Evolutionary conservation across 2,797 vertebrate genomes (phyloP).

Genomic region (Phaenicophaeus curvirostris): DNA sequence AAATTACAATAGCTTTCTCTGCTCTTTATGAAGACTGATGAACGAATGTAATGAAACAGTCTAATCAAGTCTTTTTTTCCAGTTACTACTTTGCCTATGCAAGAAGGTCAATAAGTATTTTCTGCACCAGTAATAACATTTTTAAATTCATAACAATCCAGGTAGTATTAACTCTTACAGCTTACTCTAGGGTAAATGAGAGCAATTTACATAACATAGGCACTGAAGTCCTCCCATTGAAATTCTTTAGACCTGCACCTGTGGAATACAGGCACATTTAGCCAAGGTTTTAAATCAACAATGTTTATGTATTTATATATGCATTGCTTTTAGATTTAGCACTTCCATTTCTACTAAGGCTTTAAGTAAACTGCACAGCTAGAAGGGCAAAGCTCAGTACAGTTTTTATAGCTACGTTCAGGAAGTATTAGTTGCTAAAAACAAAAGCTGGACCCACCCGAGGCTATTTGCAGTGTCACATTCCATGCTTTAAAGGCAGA

Average conservation of each 20-base stretch:
- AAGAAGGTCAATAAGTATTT: background rate
- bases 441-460: conserved; percentile 52
- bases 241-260: background rate
- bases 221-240: background rate
- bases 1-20: background rate
- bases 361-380: background rate
- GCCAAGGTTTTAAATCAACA: background rate
- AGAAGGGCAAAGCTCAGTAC: conserved; percentile 38
- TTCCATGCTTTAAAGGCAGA: conserved; percentile 42
- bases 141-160: background rate
- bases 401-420: background rate
- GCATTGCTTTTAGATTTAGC: background rate
- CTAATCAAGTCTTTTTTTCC: background rate
- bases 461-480: conserved; percentile 53
- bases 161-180: background rate
- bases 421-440: conserved; percentile 58
- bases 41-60: background rate
- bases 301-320: background rate
- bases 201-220: background rate
- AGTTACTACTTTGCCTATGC: background rate
- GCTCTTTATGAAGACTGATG: background rate
- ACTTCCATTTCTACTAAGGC: background rate
- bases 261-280: background rate
- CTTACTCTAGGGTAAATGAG: background rate
- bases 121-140: background rate